Percentiles rank a stretch among this genome's conserved stretches.
Evolutionary conservation across 1,140 invertebrate genomes (phyloP).

Genomic region (Neodiprion lecontei): DNA sequence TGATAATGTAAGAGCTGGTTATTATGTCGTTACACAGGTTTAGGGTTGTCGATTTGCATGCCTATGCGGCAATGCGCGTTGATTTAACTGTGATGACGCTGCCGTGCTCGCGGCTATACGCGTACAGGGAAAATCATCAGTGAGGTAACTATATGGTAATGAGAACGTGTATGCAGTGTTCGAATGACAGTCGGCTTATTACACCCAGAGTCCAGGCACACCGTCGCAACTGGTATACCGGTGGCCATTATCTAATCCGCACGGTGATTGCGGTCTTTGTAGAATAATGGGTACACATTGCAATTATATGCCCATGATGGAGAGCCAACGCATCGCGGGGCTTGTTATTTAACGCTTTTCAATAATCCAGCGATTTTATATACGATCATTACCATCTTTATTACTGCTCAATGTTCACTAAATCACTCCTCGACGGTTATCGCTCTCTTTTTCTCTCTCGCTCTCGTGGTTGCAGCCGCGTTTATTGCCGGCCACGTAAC

Average conservation of each 20-base stretch:
- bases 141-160: not conserved
- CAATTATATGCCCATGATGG: slow-evolving; percentile 41
- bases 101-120: no score
- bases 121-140: no score
- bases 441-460: no score
- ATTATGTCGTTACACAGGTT: no score
- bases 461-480: no score
- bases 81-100: no score
- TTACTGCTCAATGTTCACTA: not conserved
- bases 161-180: not conserved
- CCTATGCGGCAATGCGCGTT: no score
- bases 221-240: not conserved
- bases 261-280: no score
- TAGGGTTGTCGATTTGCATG: no score
- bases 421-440: not conserved
- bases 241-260: not conserved
- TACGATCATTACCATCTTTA: slow-evolving; percentile 45
- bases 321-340: not conserved
- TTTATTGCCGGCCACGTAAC: no score
- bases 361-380: slow-evolving; percentile 48
- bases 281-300: slow-evolving; percentile 31
- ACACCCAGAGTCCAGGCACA: not conserved
- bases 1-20: no score
- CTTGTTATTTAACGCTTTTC: slow-evolving; percentile 54
- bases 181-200: not conserved